Base-by-base conservation (phyloP, 2,888 invertebrate species). In the Megastigmus dorsalis region DNA sequence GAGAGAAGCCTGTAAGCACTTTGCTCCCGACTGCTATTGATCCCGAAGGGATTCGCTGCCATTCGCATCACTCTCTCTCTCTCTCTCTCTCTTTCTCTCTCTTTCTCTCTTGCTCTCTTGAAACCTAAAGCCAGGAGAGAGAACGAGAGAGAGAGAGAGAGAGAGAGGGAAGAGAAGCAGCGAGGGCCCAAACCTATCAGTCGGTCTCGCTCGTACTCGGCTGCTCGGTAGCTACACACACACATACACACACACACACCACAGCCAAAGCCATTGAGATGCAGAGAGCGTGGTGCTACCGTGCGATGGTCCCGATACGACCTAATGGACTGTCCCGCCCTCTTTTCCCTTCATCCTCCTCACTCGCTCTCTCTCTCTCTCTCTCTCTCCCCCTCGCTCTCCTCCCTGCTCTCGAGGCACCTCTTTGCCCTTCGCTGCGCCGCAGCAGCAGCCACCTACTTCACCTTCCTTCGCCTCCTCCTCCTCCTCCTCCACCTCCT, bases 291-390 rank as follows among this genome's bases (percentile, higher is more conserved):
- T 86, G 86, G 85, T 86, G 88, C 87, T 88, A 87, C 88, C 86
- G 88, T 87, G 87, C 87, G 87, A 88, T 87, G 86, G 83, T 86
- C 86, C 86, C 85, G 88, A 88, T 88, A 88, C 84, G 86, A 86
- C 87, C 86, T 88, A 88, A 87, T 87, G 88, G 88, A 88, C 86
- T 86, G 84, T 84, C 84, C 85, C 85, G 85, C 86, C 85, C 82
- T 79, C 82, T 83, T 82, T 80, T 81, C 81, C 82, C 84, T 82
- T 82, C 80, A 72, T 80, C 80, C 79, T 74, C 71, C 77, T 74
- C 81, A n/a, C 71, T 69, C 73, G 74, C 75, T 72, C 77, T 71
- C 75, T 77, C 77, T 75, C 77, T 73, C 38, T 13, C 41, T 63
- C 50, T 38, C 23, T 63, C 75, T 72, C 78, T 63, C 3, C n/a